Evolutionary conservation across 2,888 invertebrate species (phyloP).

Genomic region (Ellobium chinense): DNA sequence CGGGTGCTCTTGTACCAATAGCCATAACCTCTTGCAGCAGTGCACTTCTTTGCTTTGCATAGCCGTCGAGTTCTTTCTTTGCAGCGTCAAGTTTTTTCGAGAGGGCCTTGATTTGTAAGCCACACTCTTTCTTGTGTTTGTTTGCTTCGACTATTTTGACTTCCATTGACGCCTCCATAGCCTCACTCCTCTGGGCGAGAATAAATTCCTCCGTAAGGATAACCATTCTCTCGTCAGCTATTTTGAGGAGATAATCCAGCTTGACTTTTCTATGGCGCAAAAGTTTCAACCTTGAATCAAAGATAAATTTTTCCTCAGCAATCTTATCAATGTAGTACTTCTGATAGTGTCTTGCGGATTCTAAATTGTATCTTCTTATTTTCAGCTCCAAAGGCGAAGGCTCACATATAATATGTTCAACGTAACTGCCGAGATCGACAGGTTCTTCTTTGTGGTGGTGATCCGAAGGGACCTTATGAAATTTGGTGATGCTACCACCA

Average conservation of each 20-base stretch:
- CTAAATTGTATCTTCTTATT: not conserved
- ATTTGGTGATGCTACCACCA: not conserved
- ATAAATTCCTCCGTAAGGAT: constrained; percentile 38
- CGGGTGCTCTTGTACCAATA: constrained; percentile 29
- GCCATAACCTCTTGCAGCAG: constrained; percentile 37
- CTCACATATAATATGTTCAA: not conserved
- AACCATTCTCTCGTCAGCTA: constrained; percentile 24
- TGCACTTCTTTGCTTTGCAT: constrained; percentile 3
- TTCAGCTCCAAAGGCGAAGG: constrained; percentile 20
- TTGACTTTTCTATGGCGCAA: constrained; percentile 38
- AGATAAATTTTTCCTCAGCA: constrained; percentile 18
- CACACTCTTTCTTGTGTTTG: constrained; percentile 35
- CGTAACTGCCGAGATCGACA: constrained; percentile 18
- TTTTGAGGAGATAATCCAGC: constrained; percentile 33
- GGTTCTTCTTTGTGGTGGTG: not conserved
- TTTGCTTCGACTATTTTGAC: constrained; percentile 12
- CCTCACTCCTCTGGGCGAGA: constrained; percentile 35
- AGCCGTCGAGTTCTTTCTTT: constrained; percentile 30
- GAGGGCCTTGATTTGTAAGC: constrained; percentile 5
- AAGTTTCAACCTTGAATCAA: constrained; percentile 30
- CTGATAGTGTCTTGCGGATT: constrained; percentile 21
- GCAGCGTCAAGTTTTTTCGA: constrained; percentile 27
- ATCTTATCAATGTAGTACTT: constrained; percentile 20
- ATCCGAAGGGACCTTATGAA: not conserved
- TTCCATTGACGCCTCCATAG: constrained; percentile 39